These are phyloP conservation scores for Agapostemon virescens DNA, from an alignment of 2,888 invertebrate genomes.

Conservation along the genomic window DNA sequence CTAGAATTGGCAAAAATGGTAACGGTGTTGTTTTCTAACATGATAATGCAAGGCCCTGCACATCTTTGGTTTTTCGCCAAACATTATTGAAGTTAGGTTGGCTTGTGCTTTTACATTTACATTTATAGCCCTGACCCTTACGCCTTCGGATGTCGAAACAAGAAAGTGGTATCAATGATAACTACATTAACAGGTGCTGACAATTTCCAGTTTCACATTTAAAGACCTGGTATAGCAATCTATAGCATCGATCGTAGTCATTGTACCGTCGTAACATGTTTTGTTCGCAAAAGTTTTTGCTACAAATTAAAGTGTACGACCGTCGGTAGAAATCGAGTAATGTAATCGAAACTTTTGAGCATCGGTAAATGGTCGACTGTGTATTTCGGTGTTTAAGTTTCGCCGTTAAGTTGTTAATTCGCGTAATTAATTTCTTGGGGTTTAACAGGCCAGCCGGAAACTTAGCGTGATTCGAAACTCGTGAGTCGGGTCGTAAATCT, in stretches of 20 bases:
- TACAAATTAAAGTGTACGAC: not conserved
- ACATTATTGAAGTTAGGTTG: too few relatives aligned
- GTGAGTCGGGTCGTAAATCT: slow-evolving; percentile 54
- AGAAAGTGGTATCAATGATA: too few relatives aligned
- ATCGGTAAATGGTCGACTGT: not conserved
- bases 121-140: too few relatives aligned
- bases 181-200: too few relatives aligned
- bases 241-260: not conserved
- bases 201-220: too few relatives aligned
- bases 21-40: too few relatives aligned
- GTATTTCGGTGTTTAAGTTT: slow-evolving; percentile 36
- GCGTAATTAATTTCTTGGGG: slow-evolving; percentile 53
- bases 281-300: not conserved
- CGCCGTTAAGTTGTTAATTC: slow-evolving; percentile 55
- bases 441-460: slow-evolving; percentile 39
- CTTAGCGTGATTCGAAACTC: slow-evolving; percentile 54
- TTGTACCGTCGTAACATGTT: not conserved
- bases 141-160: too few relatives aligned
- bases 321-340: not conserved
- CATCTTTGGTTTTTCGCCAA: too few relatives aligned
- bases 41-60: too few relatives aligned
- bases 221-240: too few relatives aligned
- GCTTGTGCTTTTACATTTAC: too few relatives aligned
- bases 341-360: not conserved
- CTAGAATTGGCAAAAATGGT: too few relatives aligned